Evolutionary conservation across 2,113 vertebrate species (phyloP).

Genomic region (Scopus umbretta): DNA sequence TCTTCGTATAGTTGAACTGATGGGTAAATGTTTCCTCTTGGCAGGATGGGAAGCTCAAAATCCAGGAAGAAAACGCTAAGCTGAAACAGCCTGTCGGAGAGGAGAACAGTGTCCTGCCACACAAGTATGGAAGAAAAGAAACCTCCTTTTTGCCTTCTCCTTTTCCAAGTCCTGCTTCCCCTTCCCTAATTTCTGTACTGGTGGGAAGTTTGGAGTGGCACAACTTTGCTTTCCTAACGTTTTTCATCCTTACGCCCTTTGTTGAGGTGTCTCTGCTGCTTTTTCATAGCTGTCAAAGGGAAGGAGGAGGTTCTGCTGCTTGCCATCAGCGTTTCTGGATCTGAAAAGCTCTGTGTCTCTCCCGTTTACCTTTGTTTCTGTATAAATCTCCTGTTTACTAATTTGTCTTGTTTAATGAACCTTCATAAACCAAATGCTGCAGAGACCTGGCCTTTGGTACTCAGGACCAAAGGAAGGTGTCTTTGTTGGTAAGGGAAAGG

Average conservation of each 20-base stretch:
- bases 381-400: neutral
- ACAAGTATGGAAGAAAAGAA: neutral
- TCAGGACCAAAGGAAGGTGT: neutral
- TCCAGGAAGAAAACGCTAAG: conserved; percentile 69
- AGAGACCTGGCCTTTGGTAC: neutral
- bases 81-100: conserved; percentile 53
- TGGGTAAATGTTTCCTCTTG: conserved; percentile 12
- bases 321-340: neutral
- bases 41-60: conserved; percentile 66
- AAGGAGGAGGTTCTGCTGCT: neutral
- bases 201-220: too few species aligned
- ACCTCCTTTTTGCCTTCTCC: neutral
- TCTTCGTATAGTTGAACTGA: neutral
- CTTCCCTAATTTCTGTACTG: neutral
- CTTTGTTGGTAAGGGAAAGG: neutral
- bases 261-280: neutral
- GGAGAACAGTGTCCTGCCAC: conserved; percentile 25
- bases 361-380: neutral
- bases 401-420: neutral
- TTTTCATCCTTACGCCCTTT: neutral
- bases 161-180: neutral
- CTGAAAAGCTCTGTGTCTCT: neutral
- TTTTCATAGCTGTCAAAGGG: neutral
- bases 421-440: neutral
- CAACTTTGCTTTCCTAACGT: neutral